These are phyloP conservation scores for Octomys mimax DNA, from an alignment of 2,797 vertebrate species.

Conservation along the genomic window DNA sequence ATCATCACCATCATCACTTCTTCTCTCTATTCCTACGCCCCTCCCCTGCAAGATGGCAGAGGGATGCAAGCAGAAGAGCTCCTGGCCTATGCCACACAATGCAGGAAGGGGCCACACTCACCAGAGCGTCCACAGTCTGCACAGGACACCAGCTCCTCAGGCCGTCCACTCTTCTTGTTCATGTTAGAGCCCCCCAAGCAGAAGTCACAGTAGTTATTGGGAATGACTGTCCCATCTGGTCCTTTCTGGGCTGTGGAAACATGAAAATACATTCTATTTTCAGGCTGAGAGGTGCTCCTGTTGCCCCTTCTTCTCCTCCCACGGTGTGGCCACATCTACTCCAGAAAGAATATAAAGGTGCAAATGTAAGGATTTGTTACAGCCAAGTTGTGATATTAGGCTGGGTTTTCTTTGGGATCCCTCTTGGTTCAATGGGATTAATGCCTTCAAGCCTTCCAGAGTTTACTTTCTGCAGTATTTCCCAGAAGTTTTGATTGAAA, in stretches of 20 bases:
- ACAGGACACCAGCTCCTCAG: conserved; percentile 98
- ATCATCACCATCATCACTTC: conserved; percentile 31
- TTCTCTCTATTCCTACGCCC: neutral
- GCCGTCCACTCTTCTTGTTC: conserved; percentile 98
- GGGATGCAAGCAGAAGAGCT: neutral
- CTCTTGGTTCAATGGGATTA: neutral
- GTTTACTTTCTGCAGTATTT: neutral
- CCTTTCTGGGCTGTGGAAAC: conserved; percentile 94
- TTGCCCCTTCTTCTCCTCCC: neutral
- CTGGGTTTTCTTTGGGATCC: neutral
- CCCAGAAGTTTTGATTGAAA: conserved; percentile 18
- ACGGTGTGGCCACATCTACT: neutral
- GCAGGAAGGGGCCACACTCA: conserved; percentile 89
- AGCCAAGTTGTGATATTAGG: neutral
- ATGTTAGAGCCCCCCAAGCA: conserved; percentile 97
- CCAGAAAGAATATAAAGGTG: conserved; percentile 15
- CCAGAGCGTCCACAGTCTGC: conserved; percentile 99
- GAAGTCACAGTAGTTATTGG: conserved; percentile 99
- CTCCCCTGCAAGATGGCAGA: conserved; percentile 62
- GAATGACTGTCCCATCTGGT: conserved; percentile 95
- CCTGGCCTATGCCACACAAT: conserved; percentile 71
- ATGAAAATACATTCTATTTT: conserved; percentile 77
- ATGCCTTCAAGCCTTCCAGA: conserved; percentile 29
- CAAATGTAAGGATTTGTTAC: neutral
- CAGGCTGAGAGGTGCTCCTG: conserved; percentile 18